A percentile compares a stretch with the other conserved stretches of the same genome.
These are phyloP conservation scores for Aleiodes testaceus DNA, from an alignment of 2,888 invertebrate genomes.

Conservation along the genomic window DNA sequence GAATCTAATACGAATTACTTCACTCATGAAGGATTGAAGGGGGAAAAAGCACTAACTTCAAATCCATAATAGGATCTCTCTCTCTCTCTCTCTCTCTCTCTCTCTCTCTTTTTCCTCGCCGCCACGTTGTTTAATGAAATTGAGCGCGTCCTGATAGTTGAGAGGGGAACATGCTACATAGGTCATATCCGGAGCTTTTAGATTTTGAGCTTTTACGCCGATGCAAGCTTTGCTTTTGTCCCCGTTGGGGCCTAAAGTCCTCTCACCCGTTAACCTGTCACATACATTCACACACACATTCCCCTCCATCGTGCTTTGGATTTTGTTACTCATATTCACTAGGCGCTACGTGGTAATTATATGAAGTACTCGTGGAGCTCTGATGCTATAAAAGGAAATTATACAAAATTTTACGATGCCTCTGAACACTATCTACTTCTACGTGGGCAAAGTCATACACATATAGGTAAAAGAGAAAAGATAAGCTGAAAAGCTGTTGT, in stretches of 20 bases:
- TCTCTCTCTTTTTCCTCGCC: neutral
- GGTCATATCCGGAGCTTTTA: slow-evolving; percentile 56
- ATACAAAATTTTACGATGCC: slow-evolving; percentile 49
- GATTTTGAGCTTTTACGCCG: slow-evolving; percentile 59
- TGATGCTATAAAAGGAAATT: slow-evolving; percentile 50
- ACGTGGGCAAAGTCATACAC: neutral
- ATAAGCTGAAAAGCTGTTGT: neutral
- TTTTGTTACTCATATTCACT: slow-evolving; percentile 55
- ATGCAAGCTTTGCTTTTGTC: slow-evolving; percentile 49
- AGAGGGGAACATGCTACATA: neutral
- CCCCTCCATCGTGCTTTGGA: slow-evolving; percentile 49
- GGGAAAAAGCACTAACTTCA: slow-evolving; percentile 3
- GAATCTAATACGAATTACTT: neutral
- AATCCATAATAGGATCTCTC: slow-evolving; percentile 2
- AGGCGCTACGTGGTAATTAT: slow-evolving; percentile 52
- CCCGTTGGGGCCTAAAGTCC: slow-evolving; percentile 29
- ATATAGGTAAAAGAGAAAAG: neutral
- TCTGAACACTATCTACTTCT: slow-evolving; percentile 30
- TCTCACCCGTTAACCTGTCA: slow-evolving; percentile 8
- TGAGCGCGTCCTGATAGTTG: neutral
- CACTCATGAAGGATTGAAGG: neutral
- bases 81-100: neutral
- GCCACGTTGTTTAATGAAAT: slow-evolving; percentile 25
- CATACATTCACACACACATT: slow-evolving; percentile 26
- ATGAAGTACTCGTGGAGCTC: slow-evolving; percentile 53